Conservation (phyloP, 2,797 vertebrate genomes). For the Anolis apletophallus region DNA sequence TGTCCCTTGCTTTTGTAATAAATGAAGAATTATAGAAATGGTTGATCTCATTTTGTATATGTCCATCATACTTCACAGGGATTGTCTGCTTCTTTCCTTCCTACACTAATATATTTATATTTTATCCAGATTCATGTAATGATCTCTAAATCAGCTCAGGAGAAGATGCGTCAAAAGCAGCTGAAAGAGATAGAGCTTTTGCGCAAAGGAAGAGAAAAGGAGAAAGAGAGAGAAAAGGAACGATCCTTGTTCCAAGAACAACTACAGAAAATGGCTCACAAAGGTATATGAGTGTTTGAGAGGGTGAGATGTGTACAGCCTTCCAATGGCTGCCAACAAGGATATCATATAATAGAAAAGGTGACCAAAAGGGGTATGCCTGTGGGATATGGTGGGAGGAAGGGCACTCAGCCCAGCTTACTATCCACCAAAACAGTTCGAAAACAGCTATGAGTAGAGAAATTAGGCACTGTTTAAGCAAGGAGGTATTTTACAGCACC, state of each 20-base stretch:
- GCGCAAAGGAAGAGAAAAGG: not conserved
- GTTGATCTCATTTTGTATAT: not conserved
- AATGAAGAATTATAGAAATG: not conserved
- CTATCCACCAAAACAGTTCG: too few relatives aligned
- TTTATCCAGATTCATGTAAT: constrained; percentile 63
- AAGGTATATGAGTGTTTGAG: constrained; percentile 38
- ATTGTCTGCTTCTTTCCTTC: not conserved
- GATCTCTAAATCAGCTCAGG: constrained; percentile 71
- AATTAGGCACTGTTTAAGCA: too few relatives aligned
- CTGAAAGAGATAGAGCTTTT: constrained; percentile 55
- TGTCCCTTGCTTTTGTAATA: not conserved
- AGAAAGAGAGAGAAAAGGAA: constrained; percentile 29
- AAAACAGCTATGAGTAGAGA: too few relatives aligned
- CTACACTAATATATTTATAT: constrained; percentile 44
- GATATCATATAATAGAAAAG: too few relatives aligned
- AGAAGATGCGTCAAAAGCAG: constrained; percentile 67
- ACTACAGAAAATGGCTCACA: not conserved
- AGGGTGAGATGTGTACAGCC: too few relatives aligned
- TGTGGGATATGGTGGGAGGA: too few relatives aligned
- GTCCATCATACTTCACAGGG: not conserved
- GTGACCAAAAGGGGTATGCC: too few relatives aligned
- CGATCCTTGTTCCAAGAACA: not conserved
- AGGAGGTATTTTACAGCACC: too few relatives aligned
- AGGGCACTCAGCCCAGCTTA: too few relatives aligned
- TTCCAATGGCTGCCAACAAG: too few relatives aligned